These are phyloP conservation scores for Molorchus minor DNA, from an alignment of 2,888 invertebrate species.

Conservation along the genomic window DNA sequence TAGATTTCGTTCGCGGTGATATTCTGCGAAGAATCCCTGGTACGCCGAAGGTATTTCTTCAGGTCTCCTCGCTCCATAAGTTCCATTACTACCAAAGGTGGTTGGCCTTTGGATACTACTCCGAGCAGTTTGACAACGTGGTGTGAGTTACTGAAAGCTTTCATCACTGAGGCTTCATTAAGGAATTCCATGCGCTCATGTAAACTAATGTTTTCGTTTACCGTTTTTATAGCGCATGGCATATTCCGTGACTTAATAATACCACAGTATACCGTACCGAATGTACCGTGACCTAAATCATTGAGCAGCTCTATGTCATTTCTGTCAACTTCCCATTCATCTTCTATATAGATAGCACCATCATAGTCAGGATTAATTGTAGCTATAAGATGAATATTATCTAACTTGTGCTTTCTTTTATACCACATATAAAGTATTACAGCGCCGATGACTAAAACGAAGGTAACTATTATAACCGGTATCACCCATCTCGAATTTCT, in stretches of 20 bases:
- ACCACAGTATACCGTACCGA: constrained; percentile 78
- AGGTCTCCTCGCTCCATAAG: constrained; percentile 79
- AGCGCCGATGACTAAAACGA: constrained; percentile 45
- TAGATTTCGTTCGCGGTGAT: constrained; percentile 70
- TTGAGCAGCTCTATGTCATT: constrained; percentile 66
- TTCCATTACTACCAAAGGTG: constrained; percentile 81
- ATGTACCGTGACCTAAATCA: constrained; percentile 75
- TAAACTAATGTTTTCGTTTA: constrained; percentile 67
- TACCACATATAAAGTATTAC: constrained; percentile 49
- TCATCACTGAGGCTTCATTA: constrained; percentile 79
- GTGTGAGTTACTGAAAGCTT: constrained; percentile 70
- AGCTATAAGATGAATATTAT: constrained; percentile 63
- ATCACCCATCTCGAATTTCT: constrained; percentile 17
- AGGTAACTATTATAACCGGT: constrained; percentile 28
- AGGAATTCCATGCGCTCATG: constrained; percentile 71
- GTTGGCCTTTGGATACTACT: constrained; percentile 74
- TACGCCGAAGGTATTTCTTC: constrained; percentile 70
- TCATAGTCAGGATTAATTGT: constrained; percentile 72
- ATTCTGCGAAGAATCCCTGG: constrained; percentile 63
- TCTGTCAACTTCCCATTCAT: constrained; percentile 76
- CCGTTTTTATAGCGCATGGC: constrained; percentile 72
- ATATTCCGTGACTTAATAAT: constrained; percentile 60
- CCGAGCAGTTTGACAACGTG: constrained; percentile 73
- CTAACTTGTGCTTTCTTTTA: constrained; percentile 53
- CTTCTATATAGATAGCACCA: constrained; percentile 68